These are phyloP conservation scores for Archips crataeganus DNA, from an alignment of 2,888 invertebrate species.

Conservation along the genomic window DNA sequence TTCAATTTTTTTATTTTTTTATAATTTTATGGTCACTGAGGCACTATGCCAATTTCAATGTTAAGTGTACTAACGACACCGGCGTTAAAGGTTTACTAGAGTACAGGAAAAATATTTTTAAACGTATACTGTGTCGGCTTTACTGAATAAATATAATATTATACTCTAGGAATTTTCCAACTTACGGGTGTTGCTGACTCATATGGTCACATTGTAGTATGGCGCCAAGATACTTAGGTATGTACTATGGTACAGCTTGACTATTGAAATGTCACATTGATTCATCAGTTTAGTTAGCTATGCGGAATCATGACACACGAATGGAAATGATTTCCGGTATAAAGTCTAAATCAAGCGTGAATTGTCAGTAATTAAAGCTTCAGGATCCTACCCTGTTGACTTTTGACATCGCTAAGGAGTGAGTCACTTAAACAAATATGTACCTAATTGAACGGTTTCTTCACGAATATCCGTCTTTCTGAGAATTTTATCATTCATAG, in stretches of 20 bases:
- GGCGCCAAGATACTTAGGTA: conserved; percentile 33
- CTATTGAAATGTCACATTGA: conserved; percentile 53
- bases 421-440: conserved; percentile 63
- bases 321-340: conserved; percentile 68
- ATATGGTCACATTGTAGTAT: conserved; percentile 27
- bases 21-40: no score
- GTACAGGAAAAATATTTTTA: background rate
- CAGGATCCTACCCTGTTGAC: conserved; percentile 58
- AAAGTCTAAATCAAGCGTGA: conserved; percentile 20
- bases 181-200: conserved; percentile 33
- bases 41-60: no score
- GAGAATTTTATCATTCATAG: conserved; percentile 58
- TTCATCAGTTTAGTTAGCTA: conserved; percentile 57
- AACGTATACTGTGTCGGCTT: background rate
- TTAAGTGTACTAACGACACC: no score
- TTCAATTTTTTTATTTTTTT: no score
- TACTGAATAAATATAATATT: background rate
- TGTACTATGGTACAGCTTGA: conserved; percentile 15
- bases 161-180: conserved; percentile 15
- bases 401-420: conserved; percentile 59
- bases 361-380: conserved; percentile 51
- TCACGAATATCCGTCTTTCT: conserved; percentile 58
- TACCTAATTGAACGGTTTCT: conserved; percentile 52
- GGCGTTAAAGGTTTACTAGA: no score
- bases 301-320: conserved; percentile 69